Evolutionary conservation across 2,113 vertebrate genomes (phyloP), one percentile per base, ranked within the genome.

Genomic region (Spea bombifrons): DNA sequence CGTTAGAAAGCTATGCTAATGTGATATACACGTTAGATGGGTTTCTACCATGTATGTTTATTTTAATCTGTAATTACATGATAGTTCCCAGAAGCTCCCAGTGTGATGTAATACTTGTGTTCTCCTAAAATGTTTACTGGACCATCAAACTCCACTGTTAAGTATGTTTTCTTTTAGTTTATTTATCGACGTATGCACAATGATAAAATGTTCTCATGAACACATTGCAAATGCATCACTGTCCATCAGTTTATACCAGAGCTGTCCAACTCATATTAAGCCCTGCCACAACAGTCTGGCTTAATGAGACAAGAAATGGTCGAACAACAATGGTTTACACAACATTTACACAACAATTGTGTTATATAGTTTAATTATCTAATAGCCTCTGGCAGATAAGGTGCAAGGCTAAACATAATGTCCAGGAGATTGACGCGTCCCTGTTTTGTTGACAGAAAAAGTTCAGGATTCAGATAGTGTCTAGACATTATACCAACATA

Each of bases 281-380:
- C 30, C 30, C 30, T 30, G 30, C 30, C 30, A 30, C 30, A 30
- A 30, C 30, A 30, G 30, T 30, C 30, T 30, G 30, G 30, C 30
- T 30, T 30, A 30, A 30, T 30, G 30, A 30, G 30, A 30, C 30
- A 30, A 30, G 30, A 30, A 30, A 30, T 30, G 30, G 30, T 30
- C 2, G 30, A 30, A 30, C 30, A 30, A 30, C 30, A 30, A 5
- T 59, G 12, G 75, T 76, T 76, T 76, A 68, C 67, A 57, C 6
- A 76, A 59, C 59, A 76, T 30, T 30, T 30, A 30, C 30, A 30
- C 30, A 30, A 30, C 30, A 66, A 68, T 66, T 69, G 44, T 76
- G 66, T 65, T 76, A 76, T 76, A 66, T 61, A 68, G 52, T 16
- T 5, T 43, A 59, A 69, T 76, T 68, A 66, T 76, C 65, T 59